These are phyloP conservation scores for Paracentrotus lividus DNA, from an alignment of 53 echinoderm and acorn worm genomes.

Conservation along the genomic window DNA sequence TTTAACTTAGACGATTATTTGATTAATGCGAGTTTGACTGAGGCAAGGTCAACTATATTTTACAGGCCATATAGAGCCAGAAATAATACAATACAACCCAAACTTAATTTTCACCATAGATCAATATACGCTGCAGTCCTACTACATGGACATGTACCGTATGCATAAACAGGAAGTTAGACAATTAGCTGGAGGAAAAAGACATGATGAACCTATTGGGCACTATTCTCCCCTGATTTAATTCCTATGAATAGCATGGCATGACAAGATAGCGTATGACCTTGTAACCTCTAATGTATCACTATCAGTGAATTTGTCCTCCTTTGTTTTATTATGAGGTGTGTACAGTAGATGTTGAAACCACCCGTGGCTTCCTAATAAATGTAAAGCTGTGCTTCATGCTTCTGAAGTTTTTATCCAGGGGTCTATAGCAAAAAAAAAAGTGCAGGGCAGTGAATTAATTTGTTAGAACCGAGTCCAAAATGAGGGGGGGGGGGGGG, in stretches of 20 bases:
- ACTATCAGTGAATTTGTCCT: background rate
- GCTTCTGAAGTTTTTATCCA: too few species aligned
- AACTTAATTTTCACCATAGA: background rate
- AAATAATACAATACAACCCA: background rate
- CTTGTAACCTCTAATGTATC: too few species aligned
- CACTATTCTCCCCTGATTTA: background rate
- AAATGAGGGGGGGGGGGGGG: too few species aligned
- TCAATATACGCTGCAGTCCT: background rate
- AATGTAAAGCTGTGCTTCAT: too few species aligned
- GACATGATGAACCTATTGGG: slow-evolving; percentile 19
- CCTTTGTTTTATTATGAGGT: background rate
- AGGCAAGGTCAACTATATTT: too few species aligned
- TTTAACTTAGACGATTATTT: too few species aligned
- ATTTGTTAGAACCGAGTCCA: too few species aligned
- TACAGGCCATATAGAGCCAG: background rate
- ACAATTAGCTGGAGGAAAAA: slow-evolving; percentile 60
- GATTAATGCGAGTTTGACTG: too few species aligned
- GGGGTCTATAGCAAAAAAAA: too few species aligned
- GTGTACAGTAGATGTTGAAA: background rate
- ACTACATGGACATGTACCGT: too few species aligned
- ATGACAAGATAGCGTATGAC: slow-evolving; percentile 59
- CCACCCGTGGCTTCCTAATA: background rate
- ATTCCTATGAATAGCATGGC: background rate
- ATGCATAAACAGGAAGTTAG: slow-evolving; percentile 63
- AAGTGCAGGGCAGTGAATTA: too few species aligned